Conservation (phyloP, 2,113 vertebrate species). For the Sinocyclocheilus rhinocerous region DNA sequence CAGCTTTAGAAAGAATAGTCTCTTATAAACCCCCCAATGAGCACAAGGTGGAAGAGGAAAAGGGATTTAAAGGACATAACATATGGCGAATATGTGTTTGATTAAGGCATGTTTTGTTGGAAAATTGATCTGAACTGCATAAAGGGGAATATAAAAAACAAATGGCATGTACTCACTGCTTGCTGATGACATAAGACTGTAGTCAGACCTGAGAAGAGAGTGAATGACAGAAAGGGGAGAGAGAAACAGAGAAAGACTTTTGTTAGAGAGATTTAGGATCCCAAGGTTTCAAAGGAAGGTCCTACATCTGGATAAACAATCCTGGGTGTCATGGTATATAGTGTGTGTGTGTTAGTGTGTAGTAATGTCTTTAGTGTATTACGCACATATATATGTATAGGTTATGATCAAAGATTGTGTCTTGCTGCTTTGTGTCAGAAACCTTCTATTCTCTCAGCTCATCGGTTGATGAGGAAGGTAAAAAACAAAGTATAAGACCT, state of each 20-base stretch:
- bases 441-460: neutral
- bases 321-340: conserved; percentile 38
- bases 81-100: conserved; percentile 5
- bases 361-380: neutral
- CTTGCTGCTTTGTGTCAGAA: neutral
- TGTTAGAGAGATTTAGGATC: conserved; percentile 38
- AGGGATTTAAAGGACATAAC: neutral
- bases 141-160: neutral
- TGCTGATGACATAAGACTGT: conserved; percentile 89
- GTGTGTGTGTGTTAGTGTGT: neutral
- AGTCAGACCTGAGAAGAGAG: conserved; percentile 88
- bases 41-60: neutral
- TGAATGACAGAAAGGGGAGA: conserved; percentile 52
- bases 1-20: neutral
- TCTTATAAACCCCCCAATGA: neutral
- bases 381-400: neutral
- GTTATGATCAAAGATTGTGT: conserved; percentile 19
- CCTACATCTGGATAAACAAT: conserved; percentile 46
- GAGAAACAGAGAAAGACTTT: conserved; percentile 6
- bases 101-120: neutral
- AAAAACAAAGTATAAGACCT: neutral
- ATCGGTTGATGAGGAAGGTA: neutral
- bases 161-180: conserved; percentile 87
- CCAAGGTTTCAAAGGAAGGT: conserved; percentile 38
- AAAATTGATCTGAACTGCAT: neutral